A percentile compares a stretch with the other conserved stretches of the same genome.
Evolutionary conservation across 1,140 invertebrate species (phyloP).

Genomic region (Drosophila lacteicornis): DNA sequence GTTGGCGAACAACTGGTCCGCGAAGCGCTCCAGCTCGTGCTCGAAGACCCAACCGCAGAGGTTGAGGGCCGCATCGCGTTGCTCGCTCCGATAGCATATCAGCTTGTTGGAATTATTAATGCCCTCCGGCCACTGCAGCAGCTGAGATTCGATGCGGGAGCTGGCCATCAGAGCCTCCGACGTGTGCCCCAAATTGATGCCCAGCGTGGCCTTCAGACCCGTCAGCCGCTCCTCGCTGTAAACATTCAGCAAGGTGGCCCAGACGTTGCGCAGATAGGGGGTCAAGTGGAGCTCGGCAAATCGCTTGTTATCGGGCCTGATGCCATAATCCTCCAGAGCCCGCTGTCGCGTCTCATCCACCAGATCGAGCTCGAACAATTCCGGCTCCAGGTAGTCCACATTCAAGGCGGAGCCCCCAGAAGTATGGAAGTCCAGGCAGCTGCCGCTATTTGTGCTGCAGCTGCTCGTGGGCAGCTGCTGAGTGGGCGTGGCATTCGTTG

Average conservation of each 20-base stretch:
- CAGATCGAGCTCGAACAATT: constrained; percentile 71
- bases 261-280: constrained; percentile 72
- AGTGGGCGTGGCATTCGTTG: constrained; percentile 42
- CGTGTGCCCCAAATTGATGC: constrained; percentile 86
- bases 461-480: constrained; percentile 60
- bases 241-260: constrained; percentile 69
- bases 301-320: constrained; percentile 59
- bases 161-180: constrained; percentile 74
- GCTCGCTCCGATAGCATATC: constrained; percentile 87
- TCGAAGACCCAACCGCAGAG: constrained; percentile 95
- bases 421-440: constrained; percentile 45
- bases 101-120: constrained; percentile 81
- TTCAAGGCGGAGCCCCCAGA: constrained; percentile 52
- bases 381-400: constrained; percentile 65
- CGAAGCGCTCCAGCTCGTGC: constrained; percentile 76
- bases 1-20: constrained; percentile 68
- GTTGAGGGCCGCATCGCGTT: constrained; percentile 91
- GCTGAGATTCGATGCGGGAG: constrained; percentile 72
- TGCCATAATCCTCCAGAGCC: constrained; percentile 73
- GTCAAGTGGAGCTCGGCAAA: constrained; percentile 59
- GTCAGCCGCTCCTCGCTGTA: constrained; percentile 68
- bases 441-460: constrained; percentile 63
- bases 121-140: constrained; percentile 79
- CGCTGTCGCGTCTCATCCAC: constrained; percentile 74
- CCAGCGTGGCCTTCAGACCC: constrained; percentile 85